Percentiles rank a stretch among this genome's conserved stretches.
Conservation (phyloP, 2,797 vertebrate species). For the Crocidura indochinensis region DNA sequence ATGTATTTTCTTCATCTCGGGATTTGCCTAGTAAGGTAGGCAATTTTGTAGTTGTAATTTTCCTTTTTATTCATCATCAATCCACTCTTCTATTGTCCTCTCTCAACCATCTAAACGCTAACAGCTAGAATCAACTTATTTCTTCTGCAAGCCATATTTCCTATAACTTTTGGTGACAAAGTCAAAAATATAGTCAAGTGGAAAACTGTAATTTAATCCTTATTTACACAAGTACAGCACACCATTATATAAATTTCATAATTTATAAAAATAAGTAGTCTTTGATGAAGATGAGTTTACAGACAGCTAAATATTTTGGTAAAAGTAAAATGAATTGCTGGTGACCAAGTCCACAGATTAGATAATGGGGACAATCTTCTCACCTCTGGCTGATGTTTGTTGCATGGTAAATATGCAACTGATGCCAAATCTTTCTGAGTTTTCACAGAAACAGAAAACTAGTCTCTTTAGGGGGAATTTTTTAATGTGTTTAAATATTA, state of each 20-base stretch:
- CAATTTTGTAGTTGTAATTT: no score
- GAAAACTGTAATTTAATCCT: neutral
- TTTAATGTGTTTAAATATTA: neutral
- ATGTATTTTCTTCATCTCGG: no score
- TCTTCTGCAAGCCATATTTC: constrained; percentile 9
- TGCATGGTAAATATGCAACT: neutral
- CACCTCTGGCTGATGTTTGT: neutral
- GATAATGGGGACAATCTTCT: neutral
- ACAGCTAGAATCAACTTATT: neutral
- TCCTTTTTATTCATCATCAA: no score
- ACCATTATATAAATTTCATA: neutral
- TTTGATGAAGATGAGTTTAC: neutral
- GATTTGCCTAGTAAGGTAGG: no score
- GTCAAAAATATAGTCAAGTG: neutral
- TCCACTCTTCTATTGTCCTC: no score
- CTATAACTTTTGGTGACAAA: neutral
- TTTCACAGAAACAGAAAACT: neutral
- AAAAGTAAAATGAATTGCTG: neutral
- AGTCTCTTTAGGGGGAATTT: neutral
- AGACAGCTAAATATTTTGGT: neutral
- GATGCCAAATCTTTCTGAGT: neutral
- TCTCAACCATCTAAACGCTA: neutral
- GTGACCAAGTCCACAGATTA: neutral
- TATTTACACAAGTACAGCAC: neutral
- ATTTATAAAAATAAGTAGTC: neutral